Percentiles rank a stretch among this genome's conserved stretches.
Evolutionary conservation across 2,888 invertebrate species (phyloP).

Genomic region (Lampropteryx suffumata): DNA sequence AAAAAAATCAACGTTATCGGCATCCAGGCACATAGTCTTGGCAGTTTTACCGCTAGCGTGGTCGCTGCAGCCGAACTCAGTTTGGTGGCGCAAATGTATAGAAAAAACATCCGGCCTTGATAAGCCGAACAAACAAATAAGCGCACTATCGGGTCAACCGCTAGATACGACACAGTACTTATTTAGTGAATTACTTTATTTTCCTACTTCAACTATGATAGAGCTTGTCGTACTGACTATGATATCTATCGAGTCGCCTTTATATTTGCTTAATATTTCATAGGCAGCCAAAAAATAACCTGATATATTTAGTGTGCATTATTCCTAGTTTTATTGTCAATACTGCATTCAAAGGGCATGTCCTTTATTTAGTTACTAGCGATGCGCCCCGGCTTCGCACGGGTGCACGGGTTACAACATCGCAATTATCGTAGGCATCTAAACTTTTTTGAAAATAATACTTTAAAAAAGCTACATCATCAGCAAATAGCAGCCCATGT

Average conservation of each 20-base stretch:
- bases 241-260: conserved; percentile 14
- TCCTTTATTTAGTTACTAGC: no score
- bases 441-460: no score
- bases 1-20: conserved; percentile 63
- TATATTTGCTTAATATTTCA: no score
- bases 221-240: conserved; percentile 25
- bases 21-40: conserved; percentile 71
- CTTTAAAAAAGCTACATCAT: no score
- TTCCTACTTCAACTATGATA: conserved; percentile 54
- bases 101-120: conserved; percentile 83
- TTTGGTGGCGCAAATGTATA: conserved; percentile 78
- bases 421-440: no score
- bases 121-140: conserved; percentile 81
- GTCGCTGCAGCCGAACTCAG: conserved; percentile 67
- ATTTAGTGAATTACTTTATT: conserved; percentile 67
- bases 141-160: conserved; percentile 77
- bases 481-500: no score
- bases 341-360: no score
- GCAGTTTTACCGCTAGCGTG: conserved; percentile 64
- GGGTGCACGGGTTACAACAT: no score
- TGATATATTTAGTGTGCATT: no score
- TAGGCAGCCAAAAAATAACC: no score
- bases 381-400: no score
- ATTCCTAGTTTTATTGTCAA: no score
- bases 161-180: conserved; percentile 73